phyloP scores from a whole-genome alignment of 2,888 invertebrate species.

The Tachina fera region DNA sequence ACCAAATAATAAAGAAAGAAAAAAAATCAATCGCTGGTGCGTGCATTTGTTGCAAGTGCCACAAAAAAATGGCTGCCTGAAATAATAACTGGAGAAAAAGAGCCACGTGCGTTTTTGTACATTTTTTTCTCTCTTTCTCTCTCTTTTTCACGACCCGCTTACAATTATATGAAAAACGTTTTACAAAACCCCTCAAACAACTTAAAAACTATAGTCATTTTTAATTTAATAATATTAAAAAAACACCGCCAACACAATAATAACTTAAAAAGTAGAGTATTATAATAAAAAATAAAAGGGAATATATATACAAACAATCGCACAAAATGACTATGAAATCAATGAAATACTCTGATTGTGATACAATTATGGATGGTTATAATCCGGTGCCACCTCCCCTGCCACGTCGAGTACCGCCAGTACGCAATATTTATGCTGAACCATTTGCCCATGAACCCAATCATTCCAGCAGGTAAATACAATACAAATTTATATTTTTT shows the following conservation, averaged over 20 bases:
- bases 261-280: slow-evolving; percentile 10
- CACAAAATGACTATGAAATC: slow-evolving; percentile 83
- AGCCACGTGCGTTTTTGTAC: background rate
- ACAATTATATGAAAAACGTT: slow-evolving; percentile 41
- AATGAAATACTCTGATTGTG: slow-evolving; percentile 84
- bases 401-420: slow-evolving; percentile 83
- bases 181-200: slow-evolving; percentile 59
- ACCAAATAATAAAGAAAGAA: background rate
- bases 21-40: slow-evolving; percentile 20
- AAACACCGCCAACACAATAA: background rate
- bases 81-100: slow-evolving; percentile 36
- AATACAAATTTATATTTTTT: background rate
- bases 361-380: slow-evolving; percentile 84
- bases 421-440: slow-evolving; percentile 83
- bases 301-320: slow-evolving; percentile 25
- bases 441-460: slow-evolving; percentile 83
- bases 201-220: slow-evolving; percentile 53
- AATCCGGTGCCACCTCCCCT: slow-evolving; percentile 83
- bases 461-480: slow-evolving; percentile 82
- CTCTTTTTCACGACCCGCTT: background rate
- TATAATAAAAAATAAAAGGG: slow-evolving; percentile 15
- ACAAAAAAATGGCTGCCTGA: slow-evolving; percentile 41
- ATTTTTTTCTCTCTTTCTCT: background rate
- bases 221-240: slow-evolving; percentile 38
- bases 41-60: slow-evolving; percentile 23